Percentiles rank a stretch among this genome's conserved stretches.
These are phyloP conservation scores for Ypsolopha sequella DNA, from an alignment of 2,888 invertebrate species.

Conservation along the genomic window DNA sequence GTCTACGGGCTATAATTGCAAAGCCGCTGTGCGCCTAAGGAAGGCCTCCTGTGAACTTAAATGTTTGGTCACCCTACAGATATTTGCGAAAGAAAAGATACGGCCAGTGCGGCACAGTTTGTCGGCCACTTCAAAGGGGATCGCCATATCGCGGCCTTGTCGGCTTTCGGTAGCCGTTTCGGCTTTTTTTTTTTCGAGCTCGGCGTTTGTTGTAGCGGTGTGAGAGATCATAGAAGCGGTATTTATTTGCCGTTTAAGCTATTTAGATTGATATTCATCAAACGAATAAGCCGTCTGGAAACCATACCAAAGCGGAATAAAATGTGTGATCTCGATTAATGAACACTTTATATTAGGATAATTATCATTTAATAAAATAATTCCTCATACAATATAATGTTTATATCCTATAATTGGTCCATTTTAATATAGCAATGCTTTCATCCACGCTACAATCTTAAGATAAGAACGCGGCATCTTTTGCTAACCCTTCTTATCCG, in stretches of 20 bases:
- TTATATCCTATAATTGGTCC: neutral
- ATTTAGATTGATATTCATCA: neutral
- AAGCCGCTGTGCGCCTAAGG: no score
- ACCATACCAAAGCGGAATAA: no score
- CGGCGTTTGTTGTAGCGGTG: neutral
- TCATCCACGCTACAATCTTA: neutral
- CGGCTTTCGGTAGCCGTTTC: constrained; percentile 6
- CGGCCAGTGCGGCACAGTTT: constrained; percentile 7
- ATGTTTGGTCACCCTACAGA: constrained; percentile 2
- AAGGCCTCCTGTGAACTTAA: no score
- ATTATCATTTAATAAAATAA: no score
- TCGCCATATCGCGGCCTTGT: constrained; percentile 6
- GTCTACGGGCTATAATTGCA: no score
- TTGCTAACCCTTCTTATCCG: neutral
- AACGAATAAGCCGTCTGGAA: no score
- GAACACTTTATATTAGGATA: no score
- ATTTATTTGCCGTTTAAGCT: neutral
- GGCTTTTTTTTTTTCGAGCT: constrained; percentile 6
- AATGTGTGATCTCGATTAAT: no score
- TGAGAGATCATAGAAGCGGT: neutral
- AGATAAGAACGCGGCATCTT: constrained; percentile 1
- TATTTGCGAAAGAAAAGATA: constrained; percentile 7
- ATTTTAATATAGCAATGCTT: neutral
- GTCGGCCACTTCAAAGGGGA: constrained; percentile 9
- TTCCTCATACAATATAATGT: no score